phyloP scores from a whole-genome alignment of 2,888 invertebrate genomes.

The Callimorpha dominula region DNA sequence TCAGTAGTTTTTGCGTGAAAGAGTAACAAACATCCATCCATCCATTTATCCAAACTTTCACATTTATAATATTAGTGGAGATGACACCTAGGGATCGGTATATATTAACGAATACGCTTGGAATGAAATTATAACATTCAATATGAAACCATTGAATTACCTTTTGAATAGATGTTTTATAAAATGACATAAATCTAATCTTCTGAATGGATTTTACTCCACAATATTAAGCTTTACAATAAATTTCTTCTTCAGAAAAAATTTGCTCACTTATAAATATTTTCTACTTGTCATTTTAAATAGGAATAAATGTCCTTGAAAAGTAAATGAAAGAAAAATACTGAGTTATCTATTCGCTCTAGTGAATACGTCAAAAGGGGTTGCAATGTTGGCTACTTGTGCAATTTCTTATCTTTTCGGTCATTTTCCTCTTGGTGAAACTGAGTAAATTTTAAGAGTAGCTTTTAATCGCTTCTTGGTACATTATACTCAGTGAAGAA shows the following conservation, averaged over 20 bases:
- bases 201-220: neutral
- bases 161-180: neutral
- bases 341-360: slow-evolving; percentile 40
- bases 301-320: slow-evolving; percentile 21
- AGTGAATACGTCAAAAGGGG: slow-evolving; percentile 39
- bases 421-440: slow-evolving; percentile 22
- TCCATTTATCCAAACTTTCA: too few relatives aligned
- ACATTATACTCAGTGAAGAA: neutral
- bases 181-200: neutral
- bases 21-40: too few relatives aligned
- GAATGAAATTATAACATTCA: too few relatives aligned
- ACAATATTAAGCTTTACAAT: neutral
- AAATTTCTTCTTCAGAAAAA: neutral
- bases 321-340: slow-evolving; percentile 36
- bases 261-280: neutral
- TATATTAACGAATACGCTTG: too few relatives aligned
- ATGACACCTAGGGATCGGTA: too few relatives aligned
- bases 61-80: too few relatives aligned
- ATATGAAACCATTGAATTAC: too few relatives aligned
- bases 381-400: slow-evolving; percentile 16
- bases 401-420: slow-evolving; percentile 38
- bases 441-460: neutral
- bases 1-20: too few relatives aligned
- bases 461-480: neutral
- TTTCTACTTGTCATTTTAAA: neutral